Conservation (phyloP, 2,888 invertebrate genomes). For the Lycophotia porphyrea region DNA sequence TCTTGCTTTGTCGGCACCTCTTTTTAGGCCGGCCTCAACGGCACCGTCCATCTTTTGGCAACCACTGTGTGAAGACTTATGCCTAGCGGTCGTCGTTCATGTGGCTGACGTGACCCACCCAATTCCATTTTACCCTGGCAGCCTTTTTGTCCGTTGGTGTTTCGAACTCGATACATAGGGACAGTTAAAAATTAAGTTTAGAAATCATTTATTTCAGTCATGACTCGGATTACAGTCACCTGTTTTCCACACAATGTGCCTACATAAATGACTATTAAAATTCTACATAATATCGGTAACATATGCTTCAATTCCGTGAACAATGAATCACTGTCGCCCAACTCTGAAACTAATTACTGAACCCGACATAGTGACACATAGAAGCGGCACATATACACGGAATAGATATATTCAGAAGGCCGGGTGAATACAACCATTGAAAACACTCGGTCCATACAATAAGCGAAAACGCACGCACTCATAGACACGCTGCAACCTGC, state of each 20-base stretch:
- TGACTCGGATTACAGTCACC: not conserved
- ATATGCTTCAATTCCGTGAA: constrained; percentile 47
- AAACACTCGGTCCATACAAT: no score
- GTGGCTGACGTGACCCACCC: not conserved
- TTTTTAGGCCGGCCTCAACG: not conserved
- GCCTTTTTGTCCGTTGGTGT: not conserved
- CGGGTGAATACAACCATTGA: not conserved
- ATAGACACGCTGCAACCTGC: not conserved
- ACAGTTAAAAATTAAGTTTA: not conserved
- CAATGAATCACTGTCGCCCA: constrained; percentile 42
- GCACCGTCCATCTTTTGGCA: not conserved
- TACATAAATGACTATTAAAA: constrained; percentile 19
- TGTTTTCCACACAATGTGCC: constrained; percentile 16
- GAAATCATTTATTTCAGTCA: not conserved
- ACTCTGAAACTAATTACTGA: constrained; percentile 52
- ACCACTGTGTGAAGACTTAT: not conserved
- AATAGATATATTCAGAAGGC: constrained; percentile 15
- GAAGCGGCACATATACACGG: constrained; percentile 14
- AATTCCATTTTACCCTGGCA: not conserved
- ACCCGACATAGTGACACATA: constrained; percentile 57
- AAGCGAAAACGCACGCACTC: not conserved
- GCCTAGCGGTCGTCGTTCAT: no score
- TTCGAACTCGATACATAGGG: not conserved
- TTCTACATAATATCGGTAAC: constrained; percentile 44
- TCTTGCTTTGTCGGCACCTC: not conserved